Base-by-base conservation (phyloP, 2,888 invertebrate genomes). In the Parnassius apollo region DNA sequence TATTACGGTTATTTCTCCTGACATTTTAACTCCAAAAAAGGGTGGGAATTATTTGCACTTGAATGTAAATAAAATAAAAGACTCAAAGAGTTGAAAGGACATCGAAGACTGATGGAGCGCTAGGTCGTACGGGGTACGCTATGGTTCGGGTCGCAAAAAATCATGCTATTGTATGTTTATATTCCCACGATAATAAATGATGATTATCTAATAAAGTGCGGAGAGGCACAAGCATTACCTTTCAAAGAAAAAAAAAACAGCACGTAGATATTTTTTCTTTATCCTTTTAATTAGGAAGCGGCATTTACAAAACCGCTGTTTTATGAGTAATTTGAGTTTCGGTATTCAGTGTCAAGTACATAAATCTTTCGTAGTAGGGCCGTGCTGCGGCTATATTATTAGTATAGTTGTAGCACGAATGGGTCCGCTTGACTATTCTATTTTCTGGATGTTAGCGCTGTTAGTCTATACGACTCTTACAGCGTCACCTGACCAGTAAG, bases 1-100 rank as follows among this genome's bases (percentile, higher is more conserved):
- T 58, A 68, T 63, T 46, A 65, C 51, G 57, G 66, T 65, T 53
- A 68, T 57, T 42, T 66, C 70, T 52, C 60, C 65, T 62, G 66
- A 57, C 71, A 71, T 71, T n/a, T 49, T 57, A 57, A 56, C 42
- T 22, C 42, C 59, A 54, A 59, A 50, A 44, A 49, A 57, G 22
- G 51, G 52, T 45, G 46, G 56, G 59, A 56, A 56, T 46, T 48
- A 49, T 22, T 57, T 48, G 59, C 48, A 59, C 46, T 59, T 48
- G 42, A 59, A 45, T 56, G 50, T 42, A 18, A 49, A 57, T 64
- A 57, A 60, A 60, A 60, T 60, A 60, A 63, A 64, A 64, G 60
- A 64, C 60, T 53, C 25, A 60, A 64, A 53, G 60, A 64, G 60
- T 64, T 64, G 64, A 64, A 64, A 64, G 64, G 64, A 60, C 64